Evolutionary conservation across 2,888 invertebrate species (phyloP).

Genomic region (Druceiella hillmani): DNA sequence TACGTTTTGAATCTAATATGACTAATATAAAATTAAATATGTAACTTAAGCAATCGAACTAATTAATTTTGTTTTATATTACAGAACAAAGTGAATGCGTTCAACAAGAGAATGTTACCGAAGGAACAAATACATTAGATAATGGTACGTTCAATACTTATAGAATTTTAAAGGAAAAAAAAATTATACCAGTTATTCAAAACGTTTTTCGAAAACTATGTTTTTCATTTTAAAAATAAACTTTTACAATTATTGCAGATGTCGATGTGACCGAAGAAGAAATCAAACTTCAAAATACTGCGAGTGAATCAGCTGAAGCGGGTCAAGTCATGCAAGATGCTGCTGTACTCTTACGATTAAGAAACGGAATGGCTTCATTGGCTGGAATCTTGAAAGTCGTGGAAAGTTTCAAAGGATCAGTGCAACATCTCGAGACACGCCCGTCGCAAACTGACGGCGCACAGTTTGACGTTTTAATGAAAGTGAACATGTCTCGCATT

Average conservation of each 20-base stretch:
- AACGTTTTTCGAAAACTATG: too few species aligned
- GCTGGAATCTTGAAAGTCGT: slow-evolving; percentile 86
- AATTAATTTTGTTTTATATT: slow-evolving; percentile 16
- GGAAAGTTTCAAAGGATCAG: slow-evolving; percentile 82
- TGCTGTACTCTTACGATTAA: slow-evolving; percentile 75
- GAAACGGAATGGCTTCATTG: slow-evolving; percentile 84
- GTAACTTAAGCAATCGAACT: too few species aligned
- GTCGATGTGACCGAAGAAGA: slow-evolving; percentile 87
- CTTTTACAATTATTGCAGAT: too few species aligned
- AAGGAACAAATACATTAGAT: too few species aligned
- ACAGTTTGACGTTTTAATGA: slow-evolving; percentile 84
- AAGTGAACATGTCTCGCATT: slow-evolving; percentile 77
- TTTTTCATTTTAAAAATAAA: too few species aligned
- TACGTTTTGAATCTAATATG: slow-evolving; percentile 40
- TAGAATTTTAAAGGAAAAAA: too few species aligned
- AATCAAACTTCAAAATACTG: slow-evolving; percentile 79
- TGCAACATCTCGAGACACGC: slow-evolving; percentile 87
- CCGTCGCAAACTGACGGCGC: slow-evolving; percentile 68
- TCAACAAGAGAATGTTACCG: too few species aligned
- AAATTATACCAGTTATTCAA: too few species aligned
- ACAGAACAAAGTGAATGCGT: too few species aligned
- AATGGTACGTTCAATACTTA: too few species aligned
- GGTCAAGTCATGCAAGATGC: slow-evolving; percentile 70
- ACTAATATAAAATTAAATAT: slow-evolving; percentile 5
- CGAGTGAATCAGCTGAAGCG: slow-evolving; percentile 71